These are phyloP conservation scores for Cheracebus regulus DNA, from an alignment of 2,797 vertebrate species.

Conservation along the genomic window DNA sequence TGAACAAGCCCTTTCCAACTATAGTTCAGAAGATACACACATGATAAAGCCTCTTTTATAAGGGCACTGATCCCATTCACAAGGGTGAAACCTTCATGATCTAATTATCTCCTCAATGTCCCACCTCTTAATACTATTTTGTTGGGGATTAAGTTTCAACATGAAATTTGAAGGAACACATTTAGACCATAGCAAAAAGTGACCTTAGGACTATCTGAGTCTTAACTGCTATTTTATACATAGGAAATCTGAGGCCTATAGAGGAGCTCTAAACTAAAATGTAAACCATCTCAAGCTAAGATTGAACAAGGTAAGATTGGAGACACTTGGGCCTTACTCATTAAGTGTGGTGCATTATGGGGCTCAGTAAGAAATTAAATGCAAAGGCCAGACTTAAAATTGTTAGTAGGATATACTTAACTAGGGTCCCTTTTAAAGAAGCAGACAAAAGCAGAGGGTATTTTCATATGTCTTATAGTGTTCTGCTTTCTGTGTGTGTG, in stretches of 20 bases:
- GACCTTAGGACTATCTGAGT: background rate
- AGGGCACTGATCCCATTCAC: background rate
- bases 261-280: background rate
- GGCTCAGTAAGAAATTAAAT: background rate
- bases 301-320: no score
- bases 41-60: background rate
- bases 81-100: background rate
- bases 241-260: background rate
- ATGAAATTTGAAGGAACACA: background rate
- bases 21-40: background rate
- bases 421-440: background rate
- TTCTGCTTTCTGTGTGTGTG: background rate
- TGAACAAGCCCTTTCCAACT: background rate
- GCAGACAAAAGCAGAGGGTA: background rate
- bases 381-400: background rate
- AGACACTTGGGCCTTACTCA: background rate
- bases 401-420: background rate
- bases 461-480: background rate
- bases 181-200: background rate
- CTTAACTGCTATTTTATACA: background rate
- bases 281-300: background rate
- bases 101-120: background rate
- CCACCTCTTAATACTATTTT: background rate
- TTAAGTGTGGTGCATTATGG: background rate
- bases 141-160: background rate